Evolutionary conservation across 2,888 invertebrate species (phyloP).

Genomic region (Oscheius sp.): DNA sequence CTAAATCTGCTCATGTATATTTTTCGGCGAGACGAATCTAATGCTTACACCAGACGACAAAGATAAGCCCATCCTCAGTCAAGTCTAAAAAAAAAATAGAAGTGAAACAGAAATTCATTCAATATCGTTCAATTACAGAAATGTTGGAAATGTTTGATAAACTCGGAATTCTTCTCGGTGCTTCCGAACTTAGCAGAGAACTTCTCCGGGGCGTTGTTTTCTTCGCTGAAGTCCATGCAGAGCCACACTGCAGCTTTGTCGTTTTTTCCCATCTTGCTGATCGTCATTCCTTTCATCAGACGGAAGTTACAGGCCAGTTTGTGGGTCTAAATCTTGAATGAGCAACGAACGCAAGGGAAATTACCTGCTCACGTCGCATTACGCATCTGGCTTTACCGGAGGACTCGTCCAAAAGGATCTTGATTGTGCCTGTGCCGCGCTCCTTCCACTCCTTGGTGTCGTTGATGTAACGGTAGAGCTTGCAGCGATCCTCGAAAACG

Average conservation of each 20-base stretch:
- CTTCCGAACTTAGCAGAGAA: slow-evolving; percentile 49
- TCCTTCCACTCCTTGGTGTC: slow-evolving; percentile 75
- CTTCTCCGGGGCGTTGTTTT: slow-evolving; percentile 44
- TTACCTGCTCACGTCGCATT: slow-evolving; percentile 87
- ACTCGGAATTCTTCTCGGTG: too few species aligned
- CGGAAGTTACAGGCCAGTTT: slow-evolving; percentile 72
- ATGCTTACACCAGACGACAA: too few species aligned
- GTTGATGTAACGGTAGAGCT: slow-evolving; percentile 73
- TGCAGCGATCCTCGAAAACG: slow-evolving; percentile 74
- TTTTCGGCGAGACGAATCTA: too few species aligned
- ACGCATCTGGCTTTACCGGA: slow-evolving; percentile 81
- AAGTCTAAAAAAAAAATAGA: too few species aligned
- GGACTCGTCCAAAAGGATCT: slow-evolving; percentile 79
- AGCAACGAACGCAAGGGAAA: not conserved
- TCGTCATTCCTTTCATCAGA: slow-evolving; percentile 78
- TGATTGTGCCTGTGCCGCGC: slow-evolving; percentile 76
- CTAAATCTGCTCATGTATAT: too few species aligned
- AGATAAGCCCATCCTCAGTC: too few species aligned
- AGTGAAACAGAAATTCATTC: too few species aligned
- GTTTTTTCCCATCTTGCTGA: slow-evolving; percentile 75
- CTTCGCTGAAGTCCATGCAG: slow-evolving; percentile 89
- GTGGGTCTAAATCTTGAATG: slow-evolving; percentile 44
- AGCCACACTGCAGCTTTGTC: slow-evolving; percentile 79
- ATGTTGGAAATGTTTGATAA: too few species aligned
- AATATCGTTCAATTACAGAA: too few species aligned